phyloP scores from a whole-genome alignment of 2,888 invertebrate species.

The Thymelicus acteon region DNA sequence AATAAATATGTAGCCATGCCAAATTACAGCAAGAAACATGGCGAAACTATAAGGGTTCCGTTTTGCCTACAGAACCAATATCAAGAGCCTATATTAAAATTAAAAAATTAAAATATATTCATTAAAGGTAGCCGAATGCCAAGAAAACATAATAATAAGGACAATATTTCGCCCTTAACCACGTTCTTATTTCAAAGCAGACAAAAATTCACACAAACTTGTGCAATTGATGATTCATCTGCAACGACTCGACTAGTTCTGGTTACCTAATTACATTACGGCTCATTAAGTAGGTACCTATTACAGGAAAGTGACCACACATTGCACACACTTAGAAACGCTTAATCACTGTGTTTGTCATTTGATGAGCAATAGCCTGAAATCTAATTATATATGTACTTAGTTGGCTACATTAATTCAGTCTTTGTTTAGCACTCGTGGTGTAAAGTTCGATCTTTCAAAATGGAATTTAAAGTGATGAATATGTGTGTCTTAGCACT shows the following conservation, averaged over 20 bases:
- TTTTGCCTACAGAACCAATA: too few species aligned
- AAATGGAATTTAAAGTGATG: constrained; percentile 42
- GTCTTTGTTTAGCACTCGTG: constrained; percentile 14
- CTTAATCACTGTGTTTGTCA: constrained; percentile 1
- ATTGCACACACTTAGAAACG: neutral
- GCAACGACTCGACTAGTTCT: neutral
- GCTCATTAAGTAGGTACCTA: neutral
- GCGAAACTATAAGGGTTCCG: too few species aligned
- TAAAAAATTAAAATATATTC: too few species aligned
- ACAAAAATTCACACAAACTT: neutral
- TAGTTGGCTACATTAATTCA: neutral
- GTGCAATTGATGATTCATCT: neutral
- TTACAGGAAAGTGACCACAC: neutral
- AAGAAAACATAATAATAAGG: too few species aligned
- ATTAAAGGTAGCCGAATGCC: too few species aligned
- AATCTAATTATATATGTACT: neutral
- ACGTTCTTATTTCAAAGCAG: too few species aligned
- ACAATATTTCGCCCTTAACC: neutral
- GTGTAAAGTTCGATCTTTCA: constrained; percentile 21
- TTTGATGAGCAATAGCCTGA: constrained; percentile 15
- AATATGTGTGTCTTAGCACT: constrained; percentile 28
- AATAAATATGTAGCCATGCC: too few species aligned
- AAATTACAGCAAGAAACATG: too few species aligned
- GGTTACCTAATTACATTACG: neutral
- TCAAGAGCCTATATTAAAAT: too few species aligned